Base-by-base conservation (phyloP, 2,113 vertebrate species). In the Psettodes erumei region DNA sequence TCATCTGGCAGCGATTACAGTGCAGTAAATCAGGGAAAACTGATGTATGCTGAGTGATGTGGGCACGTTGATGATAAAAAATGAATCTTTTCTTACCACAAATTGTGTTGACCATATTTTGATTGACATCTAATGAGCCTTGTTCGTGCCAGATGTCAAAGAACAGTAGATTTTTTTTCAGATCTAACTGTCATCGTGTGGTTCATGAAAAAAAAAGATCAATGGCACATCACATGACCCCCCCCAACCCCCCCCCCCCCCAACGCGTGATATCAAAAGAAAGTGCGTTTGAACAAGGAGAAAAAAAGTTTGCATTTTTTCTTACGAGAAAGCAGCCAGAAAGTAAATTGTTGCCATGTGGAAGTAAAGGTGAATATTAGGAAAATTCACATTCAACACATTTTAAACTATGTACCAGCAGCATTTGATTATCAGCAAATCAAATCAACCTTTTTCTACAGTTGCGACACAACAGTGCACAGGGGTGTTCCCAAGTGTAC, bases 21-120 rank as follows among this genome's bases (percentile, higher is more conserved):
- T 37, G 48, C 58, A 67, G 56, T 18, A 54, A 79, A 84, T 16
- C 18, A 80, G 72, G 60, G 12, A 55, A 69, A 76, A 79, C n/a
- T 47, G 47, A 84, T 75, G 58, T 48, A 45, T n/a, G 67, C 48
- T 43, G 45, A 73, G 75, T 65, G 60, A 83, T 73, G 21, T 21
- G 58, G 28, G 42, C 66, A 50, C 33, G 63, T 13, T 75, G 50
- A 87, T 54, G 51, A 64, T 75, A 70, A 82, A 82, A 84, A 85
- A 53, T 21, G 66, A 64, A 68, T 74, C 63, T 38, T 23, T 42
- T 33, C 37, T 68, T 5, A 27, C 64, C 86, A 37, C 63, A 71
- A 69, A 74, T 65, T 72, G 51, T 70, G 70, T 84, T 84, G 80
- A 76, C 32, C 74, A 73, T 59, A 77, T 71, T 81, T 35, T 59